These are phyloP conservation scores for Brachionus manjavacas DNA, from an alignment of 1,140 invertebrate genomes.

Conservation along the genomic window DNA sequence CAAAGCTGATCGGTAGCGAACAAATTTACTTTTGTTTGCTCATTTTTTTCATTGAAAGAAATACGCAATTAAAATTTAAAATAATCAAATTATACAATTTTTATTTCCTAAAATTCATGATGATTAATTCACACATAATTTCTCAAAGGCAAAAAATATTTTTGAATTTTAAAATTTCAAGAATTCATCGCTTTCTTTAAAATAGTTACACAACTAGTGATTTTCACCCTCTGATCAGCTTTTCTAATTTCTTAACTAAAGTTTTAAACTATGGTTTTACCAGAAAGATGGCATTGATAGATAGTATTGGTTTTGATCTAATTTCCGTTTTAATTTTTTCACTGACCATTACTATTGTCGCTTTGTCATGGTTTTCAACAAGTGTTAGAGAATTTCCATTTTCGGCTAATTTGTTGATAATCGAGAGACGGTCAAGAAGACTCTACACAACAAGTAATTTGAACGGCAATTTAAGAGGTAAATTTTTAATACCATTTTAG, in stretches of 20 bases:
- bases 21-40: background rate
- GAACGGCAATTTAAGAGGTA: background rate
- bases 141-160: background rate
- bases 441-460: background rate
- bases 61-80: background rate
- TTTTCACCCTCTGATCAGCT: too few species aligned
- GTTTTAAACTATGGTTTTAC: background rate
- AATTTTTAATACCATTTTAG: background rate
- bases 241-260: too few species aligned
- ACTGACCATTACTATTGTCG: background rate
- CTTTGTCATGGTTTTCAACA: conserved; percentile 37
- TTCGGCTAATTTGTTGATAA: conserved; percentile 24
- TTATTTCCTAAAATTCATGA: too few species aligned
- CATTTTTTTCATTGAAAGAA: background rate
- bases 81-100: background rate
- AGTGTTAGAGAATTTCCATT: conserved; percentile 26
- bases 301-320: conserved; percentile 19
- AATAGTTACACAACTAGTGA: too few species aligned
- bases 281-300: background rate
- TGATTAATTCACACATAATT: too few species aligned
- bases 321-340: background rate
- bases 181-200: background rate
- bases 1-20: background rate
- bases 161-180: background rate
- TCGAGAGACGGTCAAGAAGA: conserved; percentile 22